Evolutionary conservation across 2,888 invertebrate genomes (phyloP).

Genomic region (Adela reaumurella): DNA sequence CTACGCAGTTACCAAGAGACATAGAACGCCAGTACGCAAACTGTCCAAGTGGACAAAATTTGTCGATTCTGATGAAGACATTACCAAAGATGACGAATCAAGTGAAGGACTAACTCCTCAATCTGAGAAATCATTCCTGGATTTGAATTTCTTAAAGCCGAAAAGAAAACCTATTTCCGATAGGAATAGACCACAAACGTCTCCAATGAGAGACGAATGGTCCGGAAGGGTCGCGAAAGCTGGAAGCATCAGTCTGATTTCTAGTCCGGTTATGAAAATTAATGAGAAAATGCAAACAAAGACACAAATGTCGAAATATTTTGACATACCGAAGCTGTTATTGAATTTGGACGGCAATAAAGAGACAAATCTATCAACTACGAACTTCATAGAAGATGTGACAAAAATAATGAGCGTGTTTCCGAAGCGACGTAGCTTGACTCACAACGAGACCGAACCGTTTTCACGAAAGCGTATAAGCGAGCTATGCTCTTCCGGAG

Average conservation of each 20-base stretch:
- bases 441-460: slow-evolving; percentile 21
- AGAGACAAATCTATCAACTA: slow-evolving; percentile 12
- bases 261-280: slow-evolving; percentile 20
- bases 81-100: slow-evolving; percentile 21
- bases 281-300: slow-evolving; percentile 18
- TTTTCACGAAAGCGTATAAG: slow-evolving; percentile 23
- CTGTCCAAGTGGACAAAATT: slow-evolving; percentile 29
- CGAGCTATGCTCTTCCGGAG: slow-evolving; percentile 26
- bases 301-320: slow-evolving; percentile 25
- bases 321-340: slow-evolving; percentile 27
- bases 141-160: slow-evolving; percentile 13
- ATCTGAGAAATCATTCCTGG: slow-evolving; percentile 1
- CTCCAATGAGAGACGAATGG: slow-evolving; percentile 18
- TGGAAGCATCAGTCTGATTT: slow-evolving; percentile 26
- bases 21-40: slow-evolving; percentile 13
- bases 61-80: slow-evolving; percentile 27
- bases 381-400: slow-evolving; percentile 23
- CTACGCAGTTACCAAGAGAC: slow-evolving; percentile 4
- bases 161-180: too few relatives aligned
- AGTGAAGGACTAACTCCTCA: slow-evolving; percentile 23
- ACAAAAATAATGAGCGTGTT: slow-evolving; percentile 23
- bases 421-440: slow-evolving; percentile 34
- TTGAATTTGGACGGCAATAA: too few relatives aligned
- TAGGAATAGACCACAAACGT: slow-evolving; percentile 17
- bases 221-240: slow-evolving; percentile 9